Evolutionary conservation across 2,113 vertebrate species (phyloP).

Genomic region (Polyodon spathula): DNA sequence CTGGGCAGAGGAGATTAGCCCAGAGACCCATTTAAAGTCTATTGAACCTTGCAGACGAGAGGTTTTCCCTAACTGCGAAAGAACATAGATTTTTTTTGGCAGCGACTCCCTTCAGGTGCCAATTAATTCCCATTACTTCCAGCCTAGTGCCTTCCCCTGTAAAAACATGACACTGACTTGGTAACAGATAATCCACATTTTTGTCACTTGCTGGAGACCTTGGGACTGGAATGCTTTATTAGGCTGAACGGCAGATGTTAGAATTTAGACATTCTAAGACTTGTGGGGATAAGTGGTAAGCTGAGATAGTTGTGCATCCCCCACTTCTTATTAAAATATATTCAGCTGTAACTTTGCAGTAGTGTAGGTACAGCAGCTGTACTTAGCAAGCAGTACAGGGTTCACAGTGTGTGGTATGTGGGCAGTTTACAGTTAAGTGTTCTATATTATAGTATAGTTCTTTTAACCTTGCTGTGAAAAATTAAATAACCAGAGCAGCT

Average conservation of each 20-base stretch:
- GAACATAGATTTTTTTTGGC: background rate
- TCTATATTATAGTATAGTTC: slow-evolving; percentile 4
- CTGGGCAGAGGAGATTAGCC: too few relatives aligned
- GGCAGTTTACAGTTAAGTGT: background rate
- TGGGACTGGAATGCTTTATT: background rate
- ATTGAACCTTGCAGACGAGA: background rate
- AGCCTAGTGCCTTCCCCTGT: background rate
- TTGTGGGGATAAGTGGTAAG: too few relatives aligned
- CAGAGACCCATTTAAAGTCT: too few relatives aligned
- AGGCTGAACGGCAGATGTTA: background rate
- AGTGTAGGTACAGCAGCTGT: background rate
- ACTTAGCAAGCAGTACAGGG: background rate
- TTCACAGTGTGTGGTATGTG: background rate
- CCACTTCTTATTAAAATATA: too few relatives aligned
- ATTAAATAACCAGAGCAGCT: background rate
- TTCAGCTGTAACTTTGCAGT: background rate
- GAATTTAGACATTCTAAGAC: background rate
- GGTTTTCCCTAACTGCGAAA: background rate
- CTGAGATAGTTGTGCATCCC: too few relatives aligned
- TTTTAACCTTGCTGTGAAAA: background rate
- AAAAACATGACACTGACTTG: background rate
- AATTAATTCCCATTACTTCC: background rate
- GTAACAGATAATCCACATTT: background rate
- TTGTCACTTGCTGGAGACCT: background rate
- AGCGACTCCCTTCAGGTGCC: background rate